Conservation (phyloP, 2,113 vertebrate genomes). For the Rhombomys opimus region DNA sequence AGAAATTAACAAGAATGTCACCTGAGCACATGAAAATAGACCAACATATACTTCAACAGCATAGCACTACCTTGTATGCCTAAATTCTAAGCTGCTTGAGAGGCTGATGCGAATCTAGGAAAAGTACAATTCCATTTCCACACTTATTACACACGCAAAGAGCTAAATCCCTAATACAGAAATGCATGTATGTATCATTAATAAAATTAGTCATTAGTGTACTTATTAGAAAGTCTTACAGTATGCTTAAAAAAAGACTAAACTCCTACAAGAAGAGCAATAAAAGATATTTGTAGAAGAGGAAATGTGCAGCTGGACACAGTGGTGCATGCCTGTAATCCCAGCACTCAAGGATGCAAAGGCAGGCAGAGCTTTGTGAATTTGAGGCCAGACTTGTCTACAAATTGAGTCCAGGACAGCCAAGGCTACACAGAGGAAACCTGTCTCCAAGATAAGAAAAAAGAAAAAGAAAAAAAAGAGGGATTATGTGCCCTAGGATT, state of each 20-base stretch:
- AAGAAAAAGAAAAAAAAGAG: too few relatives aligned
- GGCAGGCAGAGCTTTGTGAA: too few relatives aligned
- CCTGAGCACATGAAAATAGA: neutral
- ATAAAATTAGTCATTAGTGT: too few relatives aligned
- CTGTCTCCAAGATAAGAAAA: too few relatives aligned
- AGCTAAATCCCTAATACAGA: neutral
- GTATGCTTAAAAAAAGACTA: constrained; percentile 30
- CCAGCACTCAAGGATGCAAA: too few relatives aligned
- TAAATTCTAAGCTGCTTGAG: neutral
- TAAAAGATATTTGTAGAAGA: constrained; percentile 35
- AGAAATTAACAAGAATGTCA: constrained; percentile 13
- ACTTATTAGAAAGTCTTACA: neutral
- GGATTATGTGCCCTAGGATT: neutral
- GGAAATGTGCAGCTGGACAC: neutral
- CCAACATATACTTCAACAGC: neutral
- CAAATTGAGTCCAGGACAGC: too few relatives aligned
- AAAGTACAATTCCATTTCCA: neutral
- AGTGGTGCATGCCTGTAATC: too few relatives aligned
- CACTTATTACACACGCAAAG: neutral
- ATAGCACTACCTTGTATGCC: neutral
- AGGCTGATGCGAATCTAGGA: neutral
- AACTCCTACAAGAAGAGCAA: neutral
- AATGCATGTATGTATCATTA: neutral
- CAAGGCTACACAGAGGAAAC: too few relatives aligned
- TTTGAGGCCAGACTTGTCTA: too few relatives aligned